Conservation (phyloP, 2,888 invertebrate species). For the Malacosoma neustria region DNA sequence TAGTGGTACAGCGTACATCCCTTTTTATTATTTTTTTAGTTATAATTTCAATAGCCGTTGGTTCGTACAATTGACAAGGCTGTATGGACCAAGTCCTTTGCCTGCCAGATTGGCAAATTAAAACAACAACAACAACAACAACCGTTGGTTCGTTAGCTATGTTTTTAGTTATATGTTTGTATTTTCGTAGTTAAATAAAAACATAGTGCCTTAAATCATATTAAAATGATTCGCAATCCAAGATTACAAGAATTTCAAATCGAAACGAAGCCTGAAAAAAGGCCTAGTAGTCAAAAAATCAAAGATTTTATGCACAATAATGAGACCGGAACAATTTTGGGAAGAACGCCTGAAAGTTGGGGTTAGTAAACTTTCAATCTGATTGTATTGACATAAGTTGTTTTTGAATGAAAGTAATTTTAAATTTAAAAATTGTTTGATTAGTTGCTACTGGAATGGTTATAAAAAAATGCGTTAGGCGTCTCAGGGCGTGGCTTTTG, state of each 20-base stretch:
- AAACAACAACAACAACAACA: too few relatives aligned
- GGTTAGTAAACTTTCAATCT: conserved; percentile 43
- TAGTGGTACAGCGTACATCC: too few relatives aligned
- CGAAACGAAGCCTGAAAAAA: conserved; percentile 36
- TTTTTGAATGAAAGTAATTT: background rate
- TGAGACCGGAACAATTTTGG: conserved; percentile 54
- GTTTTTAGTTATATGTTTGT: conserved; percentile 16
- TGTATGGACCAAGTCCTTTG: too few relatives aligned
- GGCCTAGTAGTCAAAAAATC: conserved; percentile 26
- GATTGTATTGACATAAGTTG: background rate
- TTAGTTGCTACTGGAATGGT: too few relatives aligned
- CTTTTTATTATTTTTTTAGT: too few relatives aligned
- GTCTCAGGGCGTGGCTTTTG: background rate
- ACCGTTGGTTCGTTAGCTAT: conserved; percentile 15
- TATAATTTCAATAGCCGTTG: conserved; percentile 17
- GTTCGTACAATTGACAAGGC: too few relatives aligned
- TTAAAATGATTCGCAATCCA: conserved; percentile 42
- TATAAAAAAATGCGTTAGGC: background rate
- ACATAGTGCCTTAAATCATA: too few relatives aligned
- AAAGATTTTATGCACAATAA: conserved; percentile 50
- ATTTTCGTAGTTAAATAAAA: too few relatives aligned
- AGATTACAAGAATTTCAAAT: conserved; percentile 54
- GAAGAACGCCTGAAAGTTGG: conserved; percentile 69
- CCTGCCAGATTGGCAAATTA: too few relatives aligned
- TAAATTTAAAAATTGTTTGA: too few relatives aligned